phyloP scores from a whole-genome alignment of 2,888 invertebrate species.

The Ferrisia virgata region DNA sequence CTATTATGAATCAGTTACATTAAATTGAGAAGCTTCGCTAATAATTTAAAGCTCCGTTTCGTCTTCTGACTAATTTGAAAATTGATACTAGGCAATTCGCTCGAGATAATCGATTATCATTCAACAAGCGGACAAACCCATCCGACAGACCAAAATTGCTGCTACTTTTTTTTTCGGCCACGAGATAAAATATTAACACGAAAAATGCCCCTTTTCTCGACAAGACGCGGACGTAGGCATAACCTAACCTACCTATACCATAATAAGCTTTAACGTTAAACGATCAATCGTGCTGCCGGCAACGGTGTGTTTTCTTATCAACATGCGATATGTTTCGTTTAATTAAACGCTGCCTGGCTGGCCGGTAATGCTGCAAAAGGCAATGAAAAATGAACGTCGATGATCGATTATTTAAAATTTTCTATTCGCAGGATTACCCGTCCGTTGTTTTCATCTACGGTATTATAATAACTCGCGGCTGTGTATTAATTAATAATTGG shows the following conservation, averaged over 20 bases:
- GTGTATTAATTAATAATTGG: neutral
- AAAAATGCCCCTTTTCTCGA: neutral
- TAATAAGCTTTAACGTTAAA: neutral
- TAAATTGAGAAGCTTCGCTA: no score
- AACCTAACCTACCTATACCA: neutral
- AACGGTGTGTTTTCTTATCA: neutral
- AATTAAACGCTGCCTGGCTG: neutral
- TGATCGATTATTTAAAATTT: constrained; percentile 22
- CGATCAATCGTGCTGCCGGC: neutral
- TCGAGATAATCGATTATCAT: no score
- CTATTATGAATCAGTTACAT: no score
- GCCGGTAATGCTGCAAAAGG: neutral
- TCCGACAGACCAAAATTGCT: no score
- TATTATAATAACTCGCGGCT: neutral
- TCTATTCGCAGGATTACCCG: neutral
- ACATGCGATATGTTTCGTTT: constrained; percentile 9
- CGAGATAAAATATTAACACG: no score
- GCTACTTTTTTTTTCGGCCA: no score
- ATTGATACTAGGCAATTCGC: no score
- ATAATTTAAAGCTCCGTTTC: no score
- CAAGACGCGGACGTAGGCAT: neutral
- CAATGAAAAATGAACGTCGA: constrained; percentile 6
- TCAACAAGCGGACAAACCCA: no score
- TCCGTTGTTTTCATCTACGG: neutral
- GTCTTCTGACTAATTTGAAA: no score